Evolutionary conservation across 2,797 vertebrate species (phyloP).

Genomic region (Sebastes melanostomus): DNA sequence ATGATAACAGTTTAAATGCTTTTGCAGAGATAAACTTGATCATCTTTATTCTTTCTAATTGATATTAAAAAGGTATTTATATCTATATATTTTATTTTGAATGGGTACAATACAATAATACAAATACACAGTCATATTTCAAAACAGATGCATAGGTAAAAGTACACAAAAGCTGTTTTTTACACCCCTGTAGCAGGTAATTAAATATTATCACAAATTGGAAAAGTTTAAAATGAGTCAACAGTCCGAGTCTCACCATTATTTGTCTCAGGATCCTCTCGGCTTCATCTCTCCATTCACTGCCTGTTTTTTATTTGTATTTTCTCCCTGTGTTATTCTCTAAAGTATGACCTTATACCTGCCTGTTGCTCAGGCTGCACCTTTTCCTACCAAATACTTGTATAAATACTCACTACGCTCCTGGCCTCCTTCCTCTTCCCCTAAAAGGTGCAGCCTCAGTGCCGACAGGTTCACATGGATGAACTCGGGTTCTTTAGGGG

Average conservation of each 20-base stretch:
- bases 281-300: neutral
- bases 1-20: too few species aligned
- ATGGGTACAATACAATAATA: too few species aligned
- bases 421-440: neutral
- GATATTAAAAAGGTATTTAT: too few species aligned
- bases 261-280: neutral
- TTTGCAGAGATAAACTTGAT: too few species aligned
- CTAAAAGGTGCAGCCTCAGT: slow-evolving; percentile 1
- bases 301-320: neutral
- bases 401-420: neutral
- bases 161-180: too few species aligned
- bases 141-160: too few species aligned
- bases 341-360: neutral
- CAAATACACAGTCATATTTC: too few species aligned
- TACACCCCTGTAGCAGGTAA: too few species aligned
- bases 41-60: too few species aligned
- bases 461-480: neutral
- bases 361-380: neutral
- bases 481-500: slow-evolving; percentile 30
- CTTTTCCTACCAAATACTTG: neutral
- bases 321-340: neutral
- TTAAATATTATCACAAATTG: too few species aligned
- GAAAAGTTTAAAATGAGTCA: too few species aligned
- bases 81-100: too few species aligned
- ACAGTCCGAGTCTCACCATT: neutral